Conservation (phyloP, 37 sponge, comb jelly and placozoan species). For the Halisarca cf. caerulea region DNA sequence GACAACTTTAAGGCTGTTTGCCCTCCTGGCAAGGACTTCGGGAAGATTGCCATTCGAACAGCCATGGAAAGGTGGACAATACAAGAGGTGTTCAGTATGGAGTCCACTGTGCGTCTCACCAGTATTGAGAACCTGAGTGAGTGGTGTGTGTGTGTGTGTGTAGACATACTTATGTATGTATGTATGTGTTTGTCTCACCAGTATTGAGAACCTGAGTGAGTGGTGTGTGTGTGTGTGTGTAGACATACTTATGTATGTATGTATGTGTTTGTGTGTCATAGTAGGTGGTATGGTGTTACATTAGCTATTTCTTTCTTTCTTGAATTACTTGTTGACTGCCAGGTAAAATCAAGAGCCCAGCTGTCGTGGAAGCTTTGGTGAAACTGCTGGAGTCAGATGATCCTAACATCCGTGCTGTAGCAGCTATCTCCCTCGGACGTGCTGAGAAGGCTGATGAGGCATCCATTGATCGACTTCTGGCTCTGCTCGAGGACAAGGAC, state of each 20-base stretch:
- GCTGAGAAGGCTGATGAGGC: constrained; percentile 56
- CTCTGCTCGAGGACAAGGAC: constrained; percentile 80
- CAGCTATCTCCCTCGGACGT: constrained; percentile 91
- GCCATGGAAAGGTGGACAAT: constrained; percentile 86
- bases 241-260: neutral
- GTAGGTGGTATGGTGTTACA: neutral
- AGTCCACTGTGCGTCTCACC: constrained; percentile 86
- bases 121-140: constrained; percentile 89
- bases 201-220: constrained; percentile 87
- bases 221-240: neutral
- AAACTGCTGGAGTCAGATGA: constrained; percentile 78
- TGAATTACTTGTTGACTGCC: neutral
- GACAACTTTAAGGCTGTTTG: constrained; percentile 47
- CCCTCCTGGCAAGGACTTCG: constrained; percentile 49
- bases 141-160: neutral
- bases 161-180: neutral
- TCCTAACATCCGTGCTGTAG: constrained; percentile 96
- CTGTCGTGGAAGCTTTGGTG: constrained; percentile 85
- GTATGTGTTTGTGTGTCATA: too few relatives aligned
- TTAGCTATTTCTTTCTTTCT: neutral
- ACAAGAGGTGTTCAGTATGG: constrained; percentile 93
- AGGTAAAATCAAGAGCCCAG: constrained; percentile 86
- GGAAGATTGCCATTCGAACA: constrained; percentile 56
- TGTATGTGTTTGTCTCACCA: constrained; percentile 56
- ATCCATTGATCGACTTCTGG: constrained; percentile 56